A percentile compares a stretch with the other conserved stretches of the same genome.
These are phyloP conservation scores for Gymnoscopelus microlampas DNA, from an alignment of 2,797 vertebrate species.

Conservation along the genomic window DNA sequence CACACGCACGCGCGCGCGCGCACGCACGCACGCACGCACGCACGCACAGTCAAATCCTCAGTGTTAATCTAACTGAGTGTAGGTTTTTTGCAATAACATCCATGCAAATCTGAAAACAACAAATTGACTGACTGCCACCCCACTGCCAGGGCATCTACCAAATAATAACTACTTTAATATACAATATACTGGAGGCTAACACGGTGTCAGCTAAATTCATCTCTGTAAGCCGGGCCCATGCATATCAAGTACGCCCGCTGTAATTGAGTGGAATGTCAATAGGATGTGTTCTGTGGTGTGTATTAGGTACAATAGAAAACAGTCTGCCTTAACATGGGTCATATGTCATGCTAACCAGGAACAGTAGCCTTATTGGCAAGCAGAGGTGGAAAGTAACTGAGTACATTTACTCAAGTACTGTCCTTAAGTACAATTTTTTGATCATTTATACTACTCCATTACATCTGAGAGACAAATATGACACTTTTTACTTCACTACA, in stretches of 20 bases:
- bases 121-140: conserved; percentile 8
- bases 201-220: conserved; percentile 35
- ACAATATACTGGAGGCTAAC: conserved; percentile 10
- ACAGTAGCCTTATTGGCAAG: neutral
- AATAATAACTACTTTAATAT: conserved; percentile 34
- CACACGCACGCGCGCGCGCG: no score
- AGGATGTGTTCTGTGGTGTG: neutral
- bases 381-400: no score
- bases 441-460: no score
- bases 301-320: no score
- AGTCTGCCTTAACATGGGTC: neutral
- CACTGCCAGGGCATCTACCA: conserved; percentile 18
- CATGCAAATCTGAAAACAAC: conserved; percentile 26
- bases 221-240: conserved; percentile 33
- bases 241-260: conserved; percentile 47
- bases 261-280: conserved; percentile 23
- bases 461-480: no score
- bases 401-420: no score
- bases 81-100: conserved; percentile 12
- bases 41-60: neutral
- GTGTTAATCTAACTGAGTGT: neutral
- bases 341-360: conserved; percentile 46
- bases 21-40: no score
- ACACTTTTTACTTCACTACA: no score
- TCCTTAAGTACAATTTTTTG: no score